Evolutionary conservation across 2,888 invertebrate genomes (phyloP), one percentile per base, ranked within the genome.

Genomic region (Lasioglossum zephyrum): DNA sequence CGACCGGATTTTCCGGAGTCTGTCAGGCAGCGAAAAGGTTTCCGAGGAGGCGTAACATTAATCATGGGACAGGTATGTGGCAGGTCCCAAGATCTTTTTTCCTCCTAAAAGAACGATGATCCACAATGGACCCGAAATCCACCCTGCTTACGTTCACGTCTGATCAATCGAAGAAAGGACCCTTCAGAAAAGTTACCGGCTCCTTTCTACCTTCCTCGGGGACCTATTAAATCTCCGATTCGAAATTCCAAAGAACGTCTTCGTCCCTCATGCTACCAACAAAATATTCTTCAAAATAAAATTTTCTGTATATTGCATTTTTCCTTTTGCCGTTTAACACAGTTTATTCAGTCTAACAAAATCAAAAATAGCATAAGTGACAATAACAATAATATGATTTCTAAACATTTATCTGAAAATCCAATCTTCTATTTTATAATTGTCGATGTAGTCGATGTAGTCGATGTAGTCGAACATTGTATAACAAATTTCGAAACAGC

Each of bases 21-120:
- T 82, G 73, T 82, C 83, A 36, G 70, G 53, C 74, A n/a, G 49
- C 44, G 41, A 72, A 77, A 86, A 80, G 49, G 77, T 74, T 73
- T 49, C 47, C 81, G 70, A 87, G 85, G 83, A 87, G 80, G 86
- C 84, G 87, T 84, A 92, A 91, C 92, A 93, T 93, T 93, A 93
- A 94, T 94, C 94, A 94, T 91, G 90, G 84, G 79, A 91, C 92
- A 93, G 93, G 93, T 92, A 93, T 89, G 86, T 82, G 72, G 66
- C 72, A 73, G 77, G 82, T 78, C 80, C 83, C 85, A 77, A 80
- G 83, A 86, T 73, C 77, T 90, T 88, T 82, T 83, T 90, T 89
- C 57, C 81, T 89, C 88, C 86, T 90, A 87, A 86, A 87, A 86
- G 85, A 75, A 73, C 77, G 83, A 87, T 85, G 83, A 82, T 80